Base-by-base conservation (phyloP, 2,888 invertebrate genomes). In the Drosophila mayaguana region DNA sequence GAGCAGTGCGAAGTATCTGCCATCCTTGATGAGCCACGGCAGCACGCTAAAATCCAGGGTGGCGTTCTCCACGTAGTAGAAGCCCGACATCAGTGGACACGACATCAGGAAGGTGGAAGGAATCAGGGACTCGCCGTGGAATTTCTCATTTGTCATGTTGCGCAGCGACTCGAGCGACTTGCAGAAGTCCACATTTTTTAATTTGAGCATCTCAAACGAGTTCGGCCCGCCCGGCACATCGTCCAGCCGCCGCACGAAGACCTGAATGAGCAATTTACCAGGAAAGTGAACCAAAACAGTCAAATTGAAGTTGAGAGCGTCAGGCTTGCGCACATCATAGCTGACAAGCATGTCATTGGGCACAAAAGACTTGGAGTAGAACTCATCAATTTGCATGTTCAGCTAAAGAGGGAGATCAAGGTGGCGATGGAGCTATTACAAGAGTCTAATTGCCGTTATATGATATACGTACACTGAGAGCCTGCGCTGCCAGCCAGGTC, bases 321-420 rank as follows among this genome's bases (percentile, higher is more conserved):
- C 61, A 16, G 61, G 38, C 45, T 78, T 46, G 1, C 74, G 69
- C 3, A 90, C 22, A 6, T 57, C 50, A 43, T 83, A 83, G 28
- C 72, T 54, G 11, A 91, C 34, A 9, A 80, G 22, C 20, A 91
- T 71, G 20, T 75, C 78, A 25, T 90, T 78, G 34, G 89, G 91
- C 22, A 91, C 82, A 81, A 91, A 91, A 4, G 91, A 91, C 43
- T 81, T 83, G 3, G 81, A 83, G 42, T 83, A 81, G 40, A 91
- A 85, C 1, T 88, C 67, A 6, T 85, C 76, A 4, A 90, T 66
- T 12, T 70, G 67, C 16, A 90, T 14, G 20, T 69, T 67, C 4
- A 79, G 16, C 89, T 85, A 8, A 0, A 14, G 14, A 14, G 14
- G 1, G 2, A 45, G 14, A 38, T 32, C 18, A 22, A 12, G 18